phyloP scores from a whole-genome alignment of 2,797 vertebrate species.

The Eidolon dupreanum region DNA sequence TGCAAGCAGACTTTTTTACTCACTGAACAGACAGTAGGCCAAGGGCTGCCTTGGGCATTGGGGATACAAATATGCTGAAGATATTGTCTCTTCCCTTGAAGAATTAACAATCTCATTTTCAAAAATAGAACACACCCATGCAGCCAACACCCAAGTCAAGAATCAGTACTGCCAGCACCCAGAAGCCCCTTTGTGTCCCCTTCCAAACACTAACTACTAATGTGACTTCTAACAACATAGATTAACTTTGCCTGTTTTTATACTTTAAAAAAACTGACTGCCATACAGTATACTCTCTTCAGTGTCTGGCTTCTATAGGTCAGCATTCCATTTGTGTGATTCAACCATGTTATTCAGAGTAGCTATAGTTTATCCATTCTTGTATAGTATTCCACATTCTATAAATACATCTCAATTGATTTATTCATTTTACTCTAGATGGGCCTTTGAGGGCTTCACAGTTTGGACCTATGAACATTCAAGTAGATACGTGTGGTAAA shows the following conservation, averaged over 20 bases:
- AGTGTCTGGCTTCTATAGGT: neutral
- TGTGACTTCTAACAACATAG: neutral
- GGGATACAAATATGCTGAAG: neutral
- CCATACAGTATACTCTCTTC: neutral
- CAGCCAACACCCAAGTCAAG: neutral
- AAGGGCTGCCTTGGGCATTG: neutral
- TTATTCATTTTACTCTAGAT: neutral
- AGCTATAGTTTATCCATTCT: neutral
- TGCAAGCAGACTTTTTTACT: neutral
- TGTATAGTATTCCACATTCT: neutral
- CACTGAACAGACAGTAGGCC: neutral
- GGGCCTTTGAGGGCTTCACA: neutral
- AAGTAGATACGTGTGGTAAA: neutral
- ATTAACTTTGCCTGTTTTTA: neutral
- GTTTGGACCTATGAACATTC: neutral
- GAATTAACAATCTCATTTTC: neutral
- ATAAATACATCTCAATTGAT: neutral
- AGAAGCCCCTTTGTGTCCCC: neutral
- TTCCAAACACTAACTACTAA: neutral
- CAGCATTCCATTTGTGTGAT: neutral
- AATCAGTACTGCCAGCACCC: neutral
- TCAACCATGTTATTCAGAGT: neutral
- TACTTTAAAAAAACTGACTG: neutral
- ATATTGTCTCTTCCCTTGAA: neutral
- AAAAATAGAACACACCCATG: neutral